These are phyloP conservation scores for Eupithecia subumbrata DNA, from an alignment of 2,888 invertebrate genomes.

Conservation along the genomic window DNA sequence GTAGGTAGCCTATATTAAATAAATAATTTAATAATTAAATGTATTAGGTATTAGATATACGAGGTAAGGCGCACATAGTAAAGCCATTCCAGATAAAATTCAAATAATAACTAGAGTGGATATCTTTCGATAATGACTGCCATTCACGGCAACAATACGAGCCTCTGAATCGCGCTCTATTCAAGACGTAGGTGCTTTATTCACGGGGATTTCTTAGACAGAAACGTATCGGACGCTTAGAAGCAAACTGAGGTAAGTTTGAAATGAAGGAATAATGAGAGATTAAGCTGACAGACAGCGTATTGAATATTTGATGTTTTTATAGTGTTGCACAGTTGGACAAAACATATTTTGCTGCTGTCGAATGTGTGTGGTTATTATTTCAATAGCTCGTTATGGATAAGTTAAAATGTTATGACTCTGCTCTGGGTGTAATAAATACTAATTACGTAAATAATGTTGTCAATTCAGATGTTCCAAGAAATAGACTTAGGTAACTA, in stretches of 20 bases:
- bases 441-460: not conserved
- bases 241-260: slow-evolving; percentile 9
- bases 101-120: slow-evolving; percentile 56
- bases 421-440: not conserved
- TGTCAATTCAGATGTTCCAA: not conserved
- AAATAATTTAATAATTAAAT: no score
- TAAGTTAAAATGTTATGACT: not conserved
- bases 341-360: not conserved
- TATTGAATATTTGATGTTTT: not conserved
- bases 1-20: no score
- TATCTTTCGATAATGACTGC: slow-evolving; percentile 69
- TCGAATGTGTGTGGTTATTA: not conserved
- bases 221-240: slow-evolving; percentile 24
- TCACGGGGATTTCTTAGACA: slow-evolving; percentile 66
- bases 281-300: not conserved
- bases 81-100: slow-evolving; percentile 48
- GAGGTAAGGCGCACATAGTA: not conserved
- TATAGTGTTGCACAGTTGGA: not conserved
- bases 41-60: no score
- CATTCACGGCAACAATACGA: slow-evolving; percentile 72
- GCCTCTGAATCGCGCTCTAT: slow-evolving; percentile 65
- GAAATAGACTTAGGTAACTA: not conserved
- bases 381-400: not conserved
- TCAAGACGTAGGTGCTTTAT: slow-evolving; percentile 72
- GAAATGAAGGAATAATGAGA: not conserved